Evolutionary conservation across 2,113 vertebrate genomes (phyloP).

Genomic region (human): GRCh38 chr3:86153001-86153500

Average conservation of each 20-base stretch:
- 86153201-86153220: neutral
- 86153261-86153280: neutral
- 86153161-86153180: conserved; percentile 48
- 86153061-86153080: conserved; percentile 77
- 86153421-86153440: neutral
- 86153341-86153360: neutral
- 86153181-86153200: neutral
- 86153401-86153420: neutral
- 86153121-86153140: conserved; percentile 70
- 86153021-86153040: conserved; percentile 63
- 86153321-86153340: neutral
- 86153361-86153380: neutral
- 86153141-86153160: conserved; percentile 69
- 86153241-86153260: neutral
- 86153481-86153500: conserved; percentile 2
- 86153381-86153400: neutral
- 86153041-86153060: conserved; percentile 70
- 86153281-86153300: neutral
- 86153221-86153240: neutral
- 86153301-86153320: neutral
- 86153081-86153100: conserved; percentile 65
- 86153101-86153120: conserved; percentile 67
- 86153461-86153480: neutral
- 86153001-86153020: conserved; percentile 68
- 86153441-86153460: neutral